A percentile compares a stretch with the other conserved stretches of the same genome.
These are phyloP conservation scores for Centropyge bicolor DNA, from an alignment of 2,797 vertebrate species.

Conservation along the genomic window DNA sequence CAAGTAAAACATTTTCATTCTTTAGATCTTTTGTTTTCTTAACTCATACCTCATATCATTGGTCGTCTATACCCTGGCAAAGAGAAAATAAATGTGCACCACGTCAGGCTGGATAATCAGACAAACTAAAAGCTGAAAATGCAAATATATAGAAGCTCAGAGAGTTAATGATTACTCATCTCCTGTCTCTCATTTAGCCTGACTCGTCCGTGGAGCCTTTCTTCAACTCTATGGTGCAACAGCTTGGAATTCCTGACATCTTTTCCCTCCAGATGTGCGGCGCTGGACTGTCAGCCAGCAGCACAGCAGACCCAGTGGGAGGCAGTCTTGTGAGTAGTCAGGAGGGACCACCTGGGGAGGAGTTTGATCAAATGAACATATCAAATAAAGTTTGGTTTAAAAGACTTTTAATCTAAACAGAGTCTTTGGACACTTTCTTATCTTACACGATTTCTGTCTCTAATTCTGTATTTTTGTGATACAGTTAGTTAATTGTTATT, in stretches of 20 bases:
- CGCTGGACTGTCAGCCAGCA: conserved; percentile 87
- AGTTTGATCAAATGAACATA: conserved; percentile 7
- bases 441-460: not conserved
- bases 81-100: not conserved
- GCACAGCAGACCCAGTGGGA: conserved; percentile 83
- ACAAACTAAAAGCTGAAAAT: conserved; percentile 9
- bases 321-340: conserved; percentile 94
- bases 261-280: conserved; percentile 99
- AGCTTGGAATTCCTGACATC: conserved; percentile 90
- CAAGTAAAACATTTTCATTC: not conserved
- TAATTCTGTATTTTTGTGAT: not conserved
- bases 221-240: conserved; percentile 93
- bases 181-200: conserved; percentile 83
- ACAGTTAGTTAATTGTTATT: not conserved
- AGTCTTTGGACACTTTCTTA: not conserved
- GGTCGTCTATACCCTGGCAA: not conserved
- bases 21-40: not conserved
- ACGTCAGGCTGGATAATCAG: not conserved
- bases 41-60: not conserved
- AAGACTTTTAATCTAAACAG: conserved; percentile 1
- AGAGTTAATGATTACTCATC: not conserved
- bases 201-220: conserved; percentile 95
- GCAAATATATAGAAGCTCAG: not conserved
- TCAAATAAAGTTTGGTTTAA: not conserved
- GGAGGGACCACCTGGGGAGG: conserved; percentile 12